Evolutionary conservation across 2,888 invertebrate species (phyloP).

Genomic region (Timema podura): DNA sequence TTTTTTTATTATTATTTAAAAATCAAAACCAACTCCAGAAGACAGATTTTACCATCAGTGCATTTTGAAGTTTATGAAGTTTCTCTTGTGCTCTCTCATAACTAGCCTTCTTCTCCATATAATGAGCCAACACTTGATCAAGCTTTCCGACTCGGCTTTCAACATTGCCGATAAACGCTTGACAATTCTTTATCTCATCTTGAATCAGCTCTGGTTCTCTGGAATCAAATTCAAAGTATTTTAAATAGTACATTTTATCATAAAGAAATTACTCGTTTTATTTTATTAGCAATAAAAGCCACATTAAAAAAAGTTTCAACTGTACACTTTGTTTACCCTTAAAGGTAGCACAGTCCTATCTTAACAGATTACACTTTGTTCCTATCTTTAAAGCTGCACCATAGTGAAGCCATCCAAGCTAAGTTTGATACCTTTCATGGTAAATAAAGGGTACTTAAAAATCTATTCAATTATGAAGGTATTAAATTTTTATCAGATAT

Average conservation of each 20-base stretch:
- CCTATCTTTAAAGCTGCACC: too few species aligned
- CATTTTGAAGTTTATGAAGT: constrained; percentile 31
- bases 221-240: not conserved
- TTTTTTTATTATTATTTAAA: too few species aligned
- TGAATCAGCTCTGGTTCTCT: constrained; percentile 34
- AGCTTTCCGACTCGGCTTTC: constrained; percentile 39
- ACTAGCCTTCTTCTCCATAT: constrained; percentile 41
- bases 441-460: too few species aligned
- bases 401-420: too few species aligned
- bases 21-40: too few species aligned
- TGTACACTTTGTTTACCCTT: too few species aligned
- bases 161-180: constrained; percentile 39
- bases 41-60: not conserved
- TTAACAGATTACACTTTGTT: too few species aligned
- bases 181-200: constrained; percentile 50
- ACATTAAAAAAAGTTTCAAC: too few species aligned
- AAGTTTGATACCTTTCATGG: too few species aligned
- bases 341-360: too few species aligned
- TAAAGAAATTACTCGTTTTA: not conserved
- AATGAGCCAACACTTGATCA: constrained; percentile 39
- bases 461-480: too few species aligned
- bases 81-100: constrained; percentile 38
- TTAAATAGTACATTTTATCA: not conserved
- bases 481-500: too few species aligned
- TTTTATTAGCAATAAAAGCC: not conserved